Evolutionary conservation across 2,113 vertebrate genomes (phyloP), one percentile per base, ranked within the genome.

Genomic region (Onychostruthus taczanowskii): DNA sequence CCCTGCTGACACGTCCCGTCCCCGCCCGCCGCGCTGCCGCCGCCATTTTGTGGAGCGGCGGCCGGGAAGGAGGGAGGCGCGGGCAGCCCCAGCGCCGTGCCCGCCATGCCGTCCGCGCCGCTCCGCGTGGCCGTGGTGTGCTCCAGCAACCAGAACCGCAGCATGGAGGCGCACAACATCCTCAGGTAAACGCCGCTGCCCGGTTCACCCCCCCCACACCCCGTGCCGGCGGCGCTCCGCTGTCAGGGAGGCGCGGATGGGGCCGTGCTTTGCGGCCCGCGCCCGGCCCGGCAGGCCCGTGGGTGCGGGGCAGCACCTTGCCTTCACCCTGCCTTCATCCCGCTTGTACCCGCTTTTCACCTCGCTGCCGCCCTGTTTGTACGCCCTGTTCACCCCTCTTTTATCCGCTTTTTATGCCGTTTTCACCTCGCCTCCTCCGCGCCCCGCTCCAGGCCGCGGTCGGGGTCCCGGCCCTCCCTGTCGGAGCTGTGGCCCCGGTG

Each of bases 121-220:
- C 98, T 99, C 95, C 98, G 98, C 66, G 99, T 99, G 97, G 99
- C 99, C 94, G 99, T 99, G 95, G 99, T 99, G 96, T 99, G 99
- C 97, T 99, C 98, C 93, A 99, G 99, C 97, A 99, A 99, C 98
- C 99, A 99, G 98, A 99, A 99, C 98, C 99, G 99, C 97, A 99
- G 99, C 98, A 99, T 99, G 99, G 99, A 99, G 98, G 99, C 99
- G 96, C 99, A 99, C 98, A 99, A 98, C 98, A 99, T 99, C 98
- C 99, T 99, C 98, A 99, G 99, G 99, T 99, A 99, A 97, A n/a
- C 67, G 16, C 33, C 5, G 82, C 84, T 6, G 50, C 59, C 39
- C 58, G 33, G 7, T n/a, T 27, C 22, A 1, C 10, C 41, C 9
- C 37, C 10, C 41, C 9, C n/a, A n/a, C n/a, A n/a, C n/a, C 6